Evolutionary conservation across 2,113 vertebrate genomes (phyloP), one percentile per base, ranked within the genome.

Genomic region (Actinemys pallida): DNA sequence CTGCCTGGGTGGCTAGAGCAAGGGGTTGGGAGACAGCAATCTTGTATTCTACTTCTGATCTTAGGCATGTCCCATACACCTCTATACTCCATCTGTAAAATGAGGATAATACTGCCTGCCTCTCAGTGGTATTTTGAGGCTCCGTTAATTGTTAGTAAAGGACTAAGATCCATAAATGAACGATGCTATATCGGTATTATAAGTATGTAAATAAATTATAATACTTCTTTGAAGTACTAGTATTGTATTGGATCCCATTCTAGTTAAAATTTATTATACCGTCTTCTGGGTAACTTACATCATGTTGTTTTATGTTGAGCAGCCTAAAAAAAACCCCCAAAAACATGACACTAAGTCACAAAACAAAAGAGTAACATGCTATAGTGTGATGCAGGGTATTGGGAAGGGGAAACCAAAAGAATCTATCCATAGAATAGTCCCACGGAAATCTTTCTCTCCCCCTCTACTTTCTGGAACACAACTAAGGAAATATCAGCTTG

Each of bases 401-500:
- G 24, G 59, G 94, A 47, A 85, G 29, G 19, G 3, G 2, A 3
- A 93, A 4, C 6, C 24, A 90, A 92, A 27, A 88, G 65, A 59
- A 95, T 35, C 25, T 81, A 2, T 78, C 81, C 89, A n/a, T 19
- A 83, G 85, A 53, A 90, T 69, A 94, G 87, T n/a, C 27, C 27
- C 65, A 90, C 1, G 22, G 84, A 84, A 88, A 92, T 75, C 10
- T 90, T 87, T 92, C 24, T 96, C 84, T 49, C 91, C 47, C 92
- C 29, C 3, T 72, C 4, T 2, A 10, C 84, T 88, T 84, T 86
- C 89, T 87, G 16, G 59, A 94, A 72, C 35, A 80, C 22, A 81
- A 14, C 49, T 94, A 89, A 94, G 72, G 90, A 96, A 97, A 87
- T 90, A 88, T 22, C 78, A 92, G 1, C 27, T 85, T 94, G 79